Evolutionary conservation across 1,140 invertebrate genomes (phyloP).

Genomic region (Saccostrea cuccullata): DNA sequence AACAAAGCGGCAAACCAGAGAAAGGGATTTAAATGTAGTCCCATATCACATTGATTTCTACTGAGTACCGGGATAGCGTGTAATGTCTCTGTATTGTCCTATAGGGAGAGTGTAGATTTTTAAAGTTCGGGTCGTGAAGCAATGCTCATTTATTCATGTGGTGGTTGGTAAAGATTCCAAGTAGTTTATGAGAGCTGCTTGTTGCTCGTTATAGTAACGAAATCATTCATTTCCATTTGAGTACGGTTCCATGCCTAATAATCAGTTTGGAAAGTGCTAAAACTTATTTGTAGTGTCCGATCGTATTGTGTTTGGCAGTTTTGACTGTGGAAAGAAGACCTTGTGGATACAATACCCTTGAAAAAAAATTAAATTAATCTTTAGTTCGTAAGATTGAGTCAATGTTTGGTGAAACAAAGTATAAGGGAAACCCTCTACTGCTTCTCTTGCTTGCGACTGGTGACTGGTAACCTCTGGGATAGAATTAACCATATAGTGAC

Average conservation of each 20-base stretch:
- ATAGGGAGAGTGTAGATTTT: not conserved
- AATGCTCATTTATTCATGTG: not conserved
- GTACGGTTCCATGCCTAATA: not conserved
- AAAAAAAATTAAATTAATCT: constrained; percentile 13
- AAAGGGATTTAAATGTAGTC: constrained; percentile 18
- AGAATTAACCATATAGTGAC: constrained; percentile 21
- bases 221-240: not conserved
- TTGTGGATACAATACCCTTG: not conserved
- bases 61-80: not conserved
- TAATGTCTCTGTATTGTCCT: not conserved
- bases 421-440: not conserved
- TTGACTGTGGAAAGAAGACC: not conserved
- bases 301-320: not conserved
- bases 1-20: not conserved
- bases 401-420: not conserved
- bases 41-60: constrained; percentile 8
- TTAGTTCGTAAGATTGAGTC: constrained; percentile 8
- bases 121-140: not conserved
- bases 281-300: not conserved
- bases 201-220: not conserved
- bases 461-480: not conserved
- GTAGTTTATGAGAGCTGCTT: not conserved
- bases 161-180: not conserved
- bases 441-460: not conserved
- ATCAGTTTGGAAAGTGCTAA: not conserved